Evolutionary conservation across 37 sponge, comb jelly and placozoan species (phyloP), one percentile per base, ranked within the genome.

Genomic region (Geodia barretti): DNA sequence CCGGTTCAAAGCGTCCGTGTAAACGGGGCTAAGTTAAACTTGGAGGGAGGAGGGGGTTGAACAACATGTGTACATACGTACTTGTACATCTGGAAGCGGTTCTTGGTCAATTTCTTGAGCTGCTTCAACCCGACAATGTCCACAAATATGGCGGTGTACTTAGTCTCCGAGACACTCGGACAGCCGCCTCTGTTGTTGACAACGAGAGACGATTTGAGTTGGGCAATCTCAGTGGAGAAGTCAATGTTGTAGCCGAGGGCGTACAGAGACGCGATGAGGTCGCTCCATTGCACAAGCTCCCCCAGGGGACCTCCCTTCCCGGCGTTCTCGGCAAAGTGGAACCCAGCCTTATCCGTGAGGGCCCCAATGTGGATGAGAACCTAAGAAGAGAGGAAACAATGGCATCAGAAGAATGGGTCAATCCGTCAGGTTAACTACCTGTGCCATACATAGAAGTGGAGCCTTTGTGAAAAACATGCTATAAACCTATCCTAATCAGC

Each of bases 201-300:
- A 11, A 17, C 71, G 30, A 87, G 70, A 28, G 36, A 69, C 28
- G 24, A 19, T 0, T 39, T 40, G 24, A 90, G 39, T 21, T 85
- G 78, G 9, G 21, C 8, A 2, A 73, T 4, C 65, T 91, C 87
- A 1, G 83, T 81, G 17, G 77, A 75, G 41, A 92, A 79, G 23
- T 65, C 76, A 0, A 92, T 37, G 1, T 69, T 40, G 68, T 92
- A 85, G 0, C 92, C 92, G 26, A 84, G 77, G 26, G 87, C 60
- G 62, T 88, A 64, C 9, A 92, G 70, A 11, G 78, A 32, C 0
- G 83, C 82, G 64, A 93, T 85, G 25, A 93, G 68, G 73, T 93
- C 93, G 75, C 85, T 86, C 93, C 93, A 93, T 41, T 93, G 93
- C 37, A 89, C 90, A 31, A 93, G 89, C 47, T 93, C 93, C 28